Percentiles rank a stretch among this genome's conserved stretches.
phyloP scores from a whole-genome alignment of 2,888 invertebrate genomes.

The Pogonocherus hispidulus region DNA sequence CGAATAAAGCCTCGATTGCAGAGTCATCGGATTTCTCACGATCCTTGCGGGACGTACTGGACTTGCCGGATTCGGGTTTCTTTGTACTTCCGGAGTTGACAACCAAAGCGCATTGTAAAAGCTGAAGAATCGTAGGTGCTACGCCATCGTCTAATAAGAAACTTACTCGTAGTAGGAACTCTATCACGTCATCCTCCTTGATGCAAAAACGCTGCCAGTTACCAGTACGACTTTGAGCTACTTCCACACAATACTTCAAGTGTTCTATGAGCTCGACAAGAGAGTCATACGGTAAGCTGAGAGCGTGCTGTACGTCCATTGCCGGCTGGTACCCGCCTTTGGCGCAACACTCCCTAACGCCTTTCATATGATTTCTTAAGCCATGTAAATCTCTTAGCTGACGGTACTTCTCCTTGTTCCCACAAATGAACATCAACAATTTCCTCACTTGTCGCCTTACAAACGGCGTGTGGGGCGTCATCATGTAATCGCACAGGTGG shows the following conservation, averaged over 20 bases:
- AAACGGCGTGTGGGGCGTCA: conserved; percentile 92
- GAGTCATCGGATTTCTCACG: conserved; percentile 79
- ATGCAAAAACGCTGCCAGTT: conserved; percentile 96
- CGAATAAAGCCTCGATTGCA: conserved; percentile 76
- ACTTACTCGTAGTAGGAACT: conserved; percentile 87
- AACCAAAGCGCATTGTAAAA: conserved; percentile 91
- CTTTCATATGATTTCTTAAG: conserved; percentile 87
- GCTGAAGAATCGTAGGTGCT: conserved; percentile 90
- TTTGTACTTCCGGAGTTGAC: conserved; percentile 64
- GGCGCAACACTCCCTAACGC: conserved; percentile 71
- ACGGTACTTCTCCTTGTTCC: conserved; percentile 95
- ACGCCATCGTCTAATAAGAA: conserved; percentile 92
- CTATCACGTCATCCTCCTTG: conserved; percentile 80
- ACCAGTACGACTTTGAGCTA: conserved; percentile 89
- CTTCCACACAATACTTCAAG: conserved; percentile 93
- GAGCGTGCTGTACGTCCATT: conserved; percentile 68
- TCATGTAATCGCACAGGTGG: conserved; percentile 83
- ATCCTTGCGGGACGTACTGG: conserved; percentile 69
- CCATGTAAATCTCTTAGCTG: conserved; percentile 95
- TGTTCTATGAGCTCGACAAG: conserved; percentile 96
- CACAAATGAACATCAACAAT: conserved; percentile 91
- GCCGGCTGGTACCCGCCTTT: conserved; percentile 72
- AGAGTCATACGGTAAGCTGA: conserved; percentile 85
- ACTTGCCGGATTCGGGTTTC: conserved; percentile 54
- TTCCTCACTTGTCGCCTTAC: conserved; percentile 92